Evolutionary conservation across 2,113 vertebrate genomes (phyloP), one percentile per base, ranked within the genome.

Genomic region (Anser cygnoides): DNA sequence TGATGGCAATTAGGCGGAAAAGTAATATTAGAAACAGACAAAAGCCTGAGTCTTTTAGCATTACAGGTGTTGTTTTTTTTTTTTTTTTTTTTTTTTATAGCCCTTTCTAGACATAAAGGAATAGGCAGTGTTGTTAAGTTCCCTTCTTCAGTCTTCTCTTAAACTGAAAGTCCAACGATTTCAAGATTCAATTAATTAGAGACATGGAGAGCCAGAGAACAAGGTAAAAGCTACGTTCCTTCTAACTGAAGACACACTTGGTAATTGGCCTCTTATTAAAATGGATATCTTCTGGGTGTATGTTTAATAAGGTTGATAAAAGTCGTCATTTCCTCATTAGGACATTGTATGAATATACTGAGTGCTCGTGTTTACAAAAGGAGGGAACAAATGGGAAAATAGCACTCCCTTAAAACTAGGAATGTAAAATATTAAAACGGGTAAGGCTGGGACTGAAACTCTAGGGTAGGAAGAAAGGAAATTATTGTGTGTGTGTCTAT

Each of bases 11-110:
- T 99, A 99, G 99, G 98, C 98, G 97, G 98, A 98, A 98, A 98
- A 98, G 98, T 98, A 99, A 99, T 99, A 99, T 99, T 99, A 99
- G 98, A 99, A 99, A 99, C 98, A 99, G 98, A 99, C 99, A 99
- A 99, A 99, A 99, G 98, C 98, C 98, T 97, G 98, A 98, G 98
- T 98, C 99, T 98, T 99, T 98, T 98, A 98, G 98, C 98, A 98
- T 99, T 98, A 99, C 99, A 99, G 99, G 99, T 99, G 98, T 97
- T 97, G 73, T 96, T 95, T 96, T 91, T 87, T 77, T 86, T 77
- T 80, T 95, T 93, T 96, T 93, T 93, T 95, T 97, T 93, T 94
- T 89, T 91, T 94, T 92, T 59, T 94, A 81, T 93, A 95, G 96
- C 87, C 96, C 37, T 95, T 98, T 97, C 97, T 97, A 98, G 97